phyloP scores from a whole-genome alignment of 2,888 invertebrate genomes.

The Machimus rusticus region DNA sequence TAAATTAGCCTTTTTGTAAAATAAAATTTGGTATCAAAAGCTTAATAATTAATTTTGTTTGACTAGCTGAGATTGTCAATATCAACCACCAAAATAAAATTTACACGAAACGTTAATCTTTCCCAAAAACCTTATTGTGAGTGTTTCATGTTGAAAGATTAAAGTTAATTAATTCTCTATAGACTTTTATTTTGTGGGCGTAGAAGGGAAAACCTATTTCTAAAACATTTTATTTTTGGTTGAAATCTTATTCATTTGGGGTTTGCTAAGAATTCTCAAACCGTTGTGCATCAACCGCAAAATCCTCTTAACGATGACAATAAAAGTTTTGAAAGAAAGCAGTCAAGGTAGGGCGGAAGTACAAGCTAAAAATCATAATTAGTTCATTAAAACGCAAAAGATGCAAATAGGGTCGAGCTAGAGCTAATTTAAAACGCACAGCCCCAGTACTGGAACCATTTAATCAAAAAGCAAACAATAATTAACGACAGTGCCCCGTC shows the following conservation, averaged over 20 bases:
- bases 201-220: neutral
- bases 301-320: neutral
- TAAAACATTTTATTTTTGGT: neutral
- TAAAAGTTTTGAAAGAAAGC: neutral
- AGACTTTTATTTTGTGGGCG: neutral
- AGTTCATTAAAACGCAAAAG: constrained; percentile 2
- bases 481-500: neutral
- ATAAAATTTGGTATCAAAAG: too few relatives aligned
- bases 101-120: too few relatives aligned
- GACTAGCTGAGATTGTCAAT: too few relatives aligned
- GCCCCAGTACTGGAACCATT: neutral
- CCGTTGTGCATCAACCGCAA: neutral
- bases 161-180: too few relatives aligned
- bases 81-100: too few relatives aligned
- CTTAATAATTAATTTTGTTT: too few relatives aligned
- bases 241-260: neutral
- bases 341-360: neutral
- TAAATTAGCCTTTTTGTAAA: too few relatives aligned
- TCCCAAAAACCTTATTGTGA: too few relatives aligned
- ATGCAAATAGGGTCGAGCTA: neutral
- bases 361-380: neutral
- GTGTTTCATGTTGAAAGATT: too few relatives aligned
- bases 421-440: neutral
- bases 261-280: neutral
- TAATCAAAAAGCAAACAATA: neutral